These are phyloP conservation scores for Arizona elegans DNA, from an alignment of 2,113 vertebrate genomes.

Conservation along the genomic window DNA sequence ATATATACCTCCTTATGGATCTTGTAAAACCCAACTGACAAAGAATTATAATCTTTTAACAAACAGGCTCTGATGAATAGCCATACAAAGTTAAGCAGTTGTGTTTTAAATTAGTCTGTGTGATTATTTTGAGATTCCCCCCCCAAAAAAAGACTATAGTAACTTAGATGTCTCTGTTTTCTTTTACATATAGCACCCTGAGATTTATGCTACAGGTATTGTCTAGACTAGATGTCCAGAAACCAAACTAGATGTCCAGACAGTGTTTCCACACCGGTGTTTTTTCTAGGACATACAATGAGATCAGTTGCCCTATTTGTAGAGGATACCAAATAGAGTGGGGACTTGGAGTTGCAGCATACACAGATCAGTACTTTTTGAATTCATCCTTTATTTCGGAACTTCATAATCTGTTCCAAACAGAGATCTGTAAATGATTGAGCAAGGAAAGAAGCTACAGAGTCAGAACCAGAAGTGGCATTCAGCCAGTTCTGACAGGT, in stretches of 20 bases:
- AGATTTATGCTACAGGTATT: neutral
- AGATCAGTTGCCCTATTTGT: neutral
- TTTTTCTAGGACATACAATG: neutral
- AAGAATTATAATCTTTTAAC: neutral
- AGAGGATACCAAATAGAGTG: neutral
- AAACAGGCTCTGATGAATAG: neutral
- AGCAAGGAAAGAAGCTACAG: neutral
- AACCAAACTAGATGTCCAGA: neutral
- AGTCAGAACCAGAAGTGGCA: neutral
- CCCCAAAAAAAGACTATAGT: neutral
- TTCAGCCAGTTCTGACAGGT: too few species aligned
- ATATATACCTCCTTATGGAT: neutral
- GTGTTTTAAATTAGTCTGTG: neutral
- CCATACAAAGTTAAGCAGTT: neutral
- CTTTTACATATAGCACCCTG: neutral
- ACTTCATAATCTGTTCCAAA: neutral
- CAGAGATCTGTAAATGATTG: neutral
- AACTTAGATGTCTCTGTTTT: neutral
- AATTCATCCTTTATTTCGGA: neutral
- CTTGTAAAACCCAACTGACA: neutral
- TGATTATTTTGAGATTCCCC: neutral
- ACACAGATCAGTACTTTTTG: neutral
- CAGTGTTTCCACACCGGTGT: neutral
- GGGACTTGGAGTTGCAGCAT: neutral
- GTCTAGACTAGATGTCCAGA: neutral